These are phyloP conservation scores for Acanthosepion esculentum DNA, from an alignment of 2,888 invertebrate species.

Conservation along the genomic window DNA sequence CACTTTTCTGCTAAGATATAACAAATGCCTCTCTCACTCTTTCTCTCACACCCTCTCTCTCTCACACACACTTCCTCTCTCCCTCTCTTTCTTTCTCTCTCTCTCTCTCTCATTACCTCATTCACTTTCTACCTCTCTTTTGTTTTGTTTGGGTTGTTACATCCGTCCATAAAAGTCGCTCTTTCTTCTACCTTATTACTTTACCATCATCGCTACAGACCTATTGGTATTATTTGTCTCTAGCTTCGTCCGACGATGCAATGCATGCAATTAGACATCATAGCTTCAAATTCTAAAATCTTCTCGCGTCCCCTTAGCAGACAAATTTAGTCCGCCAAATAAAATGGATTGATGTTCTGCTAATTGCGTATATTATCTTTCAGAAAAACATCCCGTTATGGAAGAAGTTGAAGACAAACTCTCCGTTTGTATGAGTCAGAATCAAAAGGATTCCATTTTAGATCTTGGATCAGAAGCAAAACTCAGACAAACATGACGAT, in stretches of 20 bases:
- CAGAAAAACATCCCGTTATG: background rate
- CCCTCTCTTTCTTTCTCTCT: too few species aligned
- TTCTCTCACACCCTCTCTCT: too few species aligned
- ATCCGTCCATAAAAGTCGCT: too few species aligned
- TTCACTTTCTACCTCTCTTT: background rate
- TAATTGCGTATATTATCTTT: constrained; percentile 10
- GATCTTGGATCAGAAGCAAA: background rate
- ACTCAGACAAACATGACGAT: background rate
- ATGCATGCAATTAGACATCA: background rate
- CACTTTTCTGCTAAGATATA: background rate
- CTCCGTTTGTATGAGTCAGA: background rate
- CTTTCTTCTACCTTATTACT: background rate
- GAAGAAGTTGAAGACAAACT: background rate
- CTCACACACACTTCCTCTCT: too few species aligned
- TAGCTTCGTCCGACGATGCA: background rate
- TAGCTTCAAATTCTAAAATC: background rate
- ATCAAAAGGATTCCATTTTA: background rate
- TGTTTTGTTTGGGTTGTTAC: background rate
- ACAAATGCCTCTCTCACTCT: background rate
- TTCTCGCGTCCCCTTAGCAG: background rate
- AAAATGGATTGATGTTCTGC: background rate
- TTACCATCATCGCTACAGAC: background rate
- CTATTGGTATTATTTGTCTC: background rate
- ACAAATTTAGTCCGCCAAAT: background rate
- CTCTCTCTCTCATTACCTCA: background rate